Evolutionary conservation across 1,140 invertebrate species (phyloP).

Genomic region (Phocides pigmalion): DNA sequence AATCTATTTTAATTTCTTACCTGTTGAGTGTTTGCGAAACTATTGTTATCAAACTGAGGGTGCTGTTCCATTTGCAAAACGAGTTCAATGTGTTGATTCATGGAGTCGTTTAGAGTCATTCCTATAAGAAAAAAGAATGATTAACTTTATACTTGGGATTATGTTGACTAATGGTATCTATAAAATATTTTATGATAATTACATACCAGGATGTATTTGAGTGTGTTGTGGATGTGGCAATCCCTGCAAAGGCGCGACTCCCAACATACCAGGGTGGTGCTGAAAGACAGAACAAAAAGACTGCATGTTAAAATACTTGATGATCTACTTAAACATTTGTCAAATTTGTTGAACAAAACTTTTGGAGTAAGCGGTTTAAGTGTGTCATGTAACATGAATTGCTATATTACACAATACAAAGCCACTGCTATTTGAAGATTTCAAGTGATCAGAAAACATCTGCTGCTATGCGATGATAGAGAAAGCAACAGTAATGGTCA

Average conservation of each 20-base stretch:
- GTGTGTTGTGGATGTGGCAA: conserved; percentile 87
- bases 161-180: no score
- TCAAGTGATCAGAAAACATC: no score
- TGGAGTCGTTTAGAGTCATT: conserved; percentile 81
- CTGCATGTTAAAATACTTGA: conserved; percentile 22
- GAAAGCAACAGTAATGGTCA: no score
- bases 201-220: conserved; percentile 84
- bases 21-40: conserved; percentile 81
- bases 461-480: no score
- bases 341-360: background rate
- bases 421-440: no score
- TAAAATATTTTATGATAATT: background rate
- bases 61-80: conserved; percentile 84
- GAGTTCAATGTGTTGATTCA: conserved; percentile 82
- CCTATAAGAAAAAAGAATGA: conserved; percentile 60
- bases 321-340: conserved; percentile 10
- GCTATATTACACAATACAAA: no score
- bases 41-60: conserved; percentile 81
- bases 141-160: background rate
- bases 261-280: conserved; percentile 82
- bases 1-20: no score
- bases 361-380: background rate
- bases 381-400: no score
- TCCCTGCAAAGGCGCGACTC: conserved; percentile 79
- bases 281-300: conserved; percentile 55